Evolutionary conservation across 2,888 invertebrate genomes (phyloP).

Genomic region (Diploptera punctata): DNA sequence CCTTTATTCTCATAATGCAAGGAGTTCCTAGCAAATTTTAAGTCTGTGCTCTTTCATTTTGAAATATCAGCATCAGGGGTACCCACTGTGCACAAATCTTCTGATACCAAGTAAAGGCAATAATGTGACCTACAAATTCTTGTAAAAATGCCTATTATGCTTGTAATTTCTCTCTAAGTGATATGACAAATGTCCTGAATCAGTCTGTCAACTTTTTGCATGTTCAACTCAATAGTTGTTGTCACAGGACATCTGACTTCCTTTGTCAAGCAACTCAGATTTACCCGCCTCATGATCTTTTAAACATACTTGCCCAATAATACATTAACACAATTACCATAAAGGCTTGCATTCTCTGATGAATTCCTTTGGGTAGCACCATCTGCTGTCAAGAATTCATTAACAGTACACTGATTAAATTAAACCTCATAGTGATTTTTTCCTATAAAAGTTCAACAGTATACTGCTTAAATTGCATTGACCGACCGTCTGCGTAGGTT

Average conservation of each 20-base stretch:
- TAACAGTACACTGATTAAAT: neutral
- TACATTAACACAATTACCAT: conserved; percentile 11
- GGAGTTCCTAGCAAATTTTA: conserved; percentile 10
- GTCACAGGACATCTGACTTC: neutral
- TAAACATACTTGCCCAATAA: neutral
- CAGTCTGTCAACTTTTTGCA: neutral
- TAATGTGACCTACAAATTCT: too few species aligned
- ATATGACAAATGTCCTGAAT: too few species aligned
- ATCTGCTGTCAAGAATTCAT: conserved; percentile 9
- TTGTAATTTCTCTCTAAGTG: too few species aligned
- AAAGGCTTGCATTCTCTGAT: conserved; percentile 19
- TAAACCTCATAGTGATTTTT: too few species aligned
- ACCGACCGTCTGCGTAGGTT: neutral
- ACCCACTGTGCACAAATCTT: neutral
- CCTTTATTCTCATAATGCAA: neutral
- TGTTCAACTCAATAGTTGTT: neutral
- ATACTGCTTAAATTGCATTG: neutral
- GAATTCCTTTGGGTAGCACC: neutral
- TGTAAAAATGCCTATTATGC: too few species aligned
- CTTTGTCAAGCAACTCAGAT: neutral
- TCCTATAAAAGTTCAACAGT: too few species aligned
- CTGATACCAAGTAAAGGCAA: neutral
- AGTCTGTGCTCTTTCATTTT: neutral
- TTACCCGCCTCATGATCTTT: neutral
- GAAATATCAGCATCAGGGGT: neutral